Evolutionary conservation across 2,113 vertebrate genomes (phyloP), one percentile per base, ranked within the genome.

Genomic region (Xyliphius kryptos): DNA sequence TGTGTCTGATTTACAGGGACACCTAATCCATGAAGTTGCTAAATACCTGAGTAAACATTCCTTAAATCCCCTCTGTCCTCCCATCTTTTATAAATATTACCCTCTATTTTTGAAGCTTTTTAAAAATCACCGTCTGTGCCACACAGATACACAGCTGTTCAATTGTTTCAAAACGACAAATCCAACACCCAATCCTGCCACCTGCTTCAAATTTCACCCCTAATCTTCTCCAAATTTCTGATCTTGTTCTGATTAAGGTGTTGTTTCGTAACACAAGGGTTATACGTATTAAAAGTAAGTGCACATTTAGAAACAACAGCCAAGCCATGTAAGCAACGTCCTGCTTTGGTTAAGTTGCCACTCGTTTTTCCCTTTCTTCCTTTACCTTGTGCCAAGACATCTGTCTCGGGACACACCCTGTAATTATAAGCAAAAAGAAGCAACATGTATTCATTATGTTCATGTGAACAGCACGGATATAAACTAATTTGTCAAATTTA

Each of bases 401-500:
- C 85, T 89, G 88, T 74, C 55, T 61, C 2, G 74, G 19, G 84
- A 80, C 89, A 89, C 88, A 81, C 90, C 90, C 89, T 91, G 63
- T 85, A 86, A 93, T 94, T 92, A 90, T 74, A 70, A 47, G 52
- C 79, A 68, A 79, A 80, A 77, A 78, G 79, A 86, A 79, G 80
- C 85, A 81, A 74, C 1, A 7, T 68, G 81, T 77, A 83, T 79
- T 74, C 86, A 87, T 85, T 83, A 83, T 82, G 82, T 83, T 77
- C 76, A 70, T 77, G 51, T 41, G 5, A 41, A 41, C 13, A 46
- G 6, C 63, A 63, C 67, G 65, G 63, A 65, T 69, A 51, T 40
- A 72, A 44, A 54, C 36, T 15, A 32, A 66, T 63, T 60, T 75
- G 72, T 61, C 68, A 40, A 16, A 15, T 63, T 66, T 53, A 70